Base-by-base conservation (phyloP, 2,888 invertebrate species). In the Nymphalis polychloros region DNA sequence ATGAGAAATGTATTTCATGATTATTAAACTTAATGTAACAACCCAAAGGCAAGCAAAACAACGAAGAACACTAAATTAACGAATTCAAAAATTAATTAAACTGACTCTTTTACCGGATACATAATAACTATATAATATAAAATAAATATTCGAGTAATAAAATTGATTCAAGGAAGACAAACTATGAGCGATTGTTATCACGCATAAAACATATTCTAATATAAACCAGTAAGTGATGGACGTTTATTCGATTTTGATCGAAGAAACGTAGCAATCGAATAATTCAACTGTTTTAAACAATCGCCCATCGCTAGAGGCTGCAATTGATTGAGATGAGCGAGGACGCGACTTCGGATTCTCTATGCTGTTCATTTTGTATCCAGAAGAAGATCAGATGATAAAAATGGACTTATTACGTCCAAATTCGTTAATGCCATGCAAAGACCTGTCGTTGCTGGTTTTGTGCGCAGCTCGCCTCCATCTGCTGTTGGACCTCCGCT, bases 401-500 rank as follows among this genome's bases (percentile, higher is more conserved):
- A 53, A 19, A 53, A 53, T 60, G 46, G n/a, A 35, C 48, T 19
- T 35, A 27, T n/a, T 23, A 31, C 5, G 20, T 16, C 17, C 27
- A 47, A 60, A 61, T 67, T 50, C 63, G 70, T 64, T 66, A 64
- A 72, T 62, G 74, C 74, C 91, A 91, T 91, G 90, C 91, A 88
- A 84, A 85, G 90, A 93, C 93, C 93, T 93, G 93, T 86, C 87
- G 81, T 81, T 90, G 91, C 85, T 89, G 90, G 85, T 85, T 87
- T 82, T 88, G 88, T 78, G 84, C 86, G 88, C 88, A 87, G 87
- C 85, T 85, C 87, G 92, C 93, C 88, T 95, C 93, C 93, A 95
- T 92, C 93, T 95, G 95, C 86, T 95, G 95, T 90, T 95, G 95
- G 93, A 96, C 96, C 90, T 96, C 96, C 80, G 95, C 95, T 93